Evolutionary conservation across 2,888 invertebrate genomes (phyloP), one percentile per base, ranked within the genome.

Genomic region (Lacanobia wlatinum): DNA sequence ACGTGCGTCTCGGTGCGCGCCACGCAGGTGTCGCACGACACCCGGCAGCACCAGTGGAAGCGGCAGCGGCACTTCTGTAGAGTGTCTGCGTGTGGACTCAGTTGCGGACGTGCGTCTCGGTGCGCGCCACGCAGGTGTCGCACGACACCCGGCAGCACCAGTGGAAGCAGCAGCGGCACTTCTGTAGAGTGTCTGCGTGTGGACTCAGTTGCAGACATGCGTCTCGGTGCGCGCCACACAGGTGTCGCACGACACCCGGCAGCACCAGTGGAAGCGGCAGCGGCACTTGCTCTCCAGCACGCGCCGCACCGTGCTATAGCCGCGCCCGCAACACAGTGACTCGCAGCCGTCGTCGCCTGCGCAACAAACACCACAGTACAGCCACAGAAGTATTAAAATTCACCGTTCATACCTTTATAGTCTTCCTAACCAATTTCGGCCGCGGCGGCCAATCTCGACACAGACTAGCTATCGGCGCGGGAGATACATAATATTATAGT

Each of bases 131-230:
- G 95, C 99, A 99, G 67, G 98, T 98, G 94, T 98, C 98, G 95
- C 99, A 99, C 90, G 98, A 97, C 78, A 99, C 99, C 90, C 98
- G 97, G 96, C 99, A 99, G 96, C 99, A 99, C 99, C 99, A 99
- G 92, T 98, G 98, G 95, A 99, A 99, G 93, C 98, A 98, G 96
- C 99, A 99, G 89, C 98, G 97, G 93, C 99, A 99, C 81, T 99
- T 97, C 90, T 28, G 28, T 28, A 28, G 28, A 28, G 28, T 28
- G 28, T 28, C 28, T 28, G 28, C 28, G 28, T 28, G 28, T 28
- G 28, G 28, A 28, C 28, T 28, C 28, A 92, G 86, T 92, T 91
- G 86, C 92, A 92, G 80, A 91, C 62, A 82, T 98, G 98, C 68
- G 98, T 96, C 90, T 98, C 98, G 75, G 97, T 96, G 89, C 97